Evolutionary conservation across 1,140 invertebrate species (phyloP), one percentile per base, ranked within the genome.

Genomic region (Drosophila pandora): DNA sequence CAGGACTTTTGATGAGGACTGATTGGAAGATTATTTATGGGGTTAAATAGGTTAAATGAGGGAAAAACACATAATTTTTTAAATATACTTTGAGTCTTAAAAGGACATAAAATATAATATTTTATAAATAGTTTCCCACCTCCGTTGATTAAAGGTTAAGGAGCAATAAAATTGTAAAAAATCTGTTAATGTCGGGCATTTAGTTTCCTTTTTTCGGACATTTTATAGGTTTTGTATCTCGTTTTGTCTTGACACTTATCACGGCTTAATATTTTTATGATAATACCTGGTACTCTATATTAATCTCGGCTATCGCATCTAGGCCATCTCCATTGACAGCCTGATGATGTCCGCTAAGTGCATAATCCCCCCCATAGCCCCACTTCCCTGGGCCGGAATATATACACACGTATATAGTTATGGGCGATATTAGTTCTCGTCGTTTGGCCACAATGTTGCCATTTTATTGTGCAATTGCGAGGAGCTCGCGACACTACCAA

Each of bases 401-500:
- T 59, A 76, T 62, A 53, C 59, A 67, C 30, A 60, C 30, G 53
- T 58, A 73, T 65, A 74, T 81, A 73, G 79, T 61, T 82, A 83
- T 79, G 57, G 63, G 39, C 54, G 61, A 79, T 76, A 79, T 83
- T 83, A 83, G 79, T 83, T 49, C 62, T 64, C 64, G 64, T 52
- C 56, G 78, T 53, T 79, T 48, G 60, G 64, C 72, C 72, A 70
- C 56, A 76, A 73, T 85, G 80, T 87, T 81, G 82, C 53, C 60
- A 62, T 74, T 87, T 82, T 85, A 85, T 87, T 85, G 81, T 87
- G 69, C 69, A 76, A 82, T 82, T 78, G 55, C 76, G 53, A 67
- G 32, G 32, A 32, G 68, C n/a, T 17, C 22, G 78, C 78, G 78
- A 72, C 54, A 74, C 54, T 72, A 59, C 57, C 28, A 28, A 30